A percentile compares a stretch with the other conserved stretches of the same genome.
Evolutionary conservation across 1,140 invertebrate genomes (phyloP).

Genomic region (Drosophila subobscura): DNA sequence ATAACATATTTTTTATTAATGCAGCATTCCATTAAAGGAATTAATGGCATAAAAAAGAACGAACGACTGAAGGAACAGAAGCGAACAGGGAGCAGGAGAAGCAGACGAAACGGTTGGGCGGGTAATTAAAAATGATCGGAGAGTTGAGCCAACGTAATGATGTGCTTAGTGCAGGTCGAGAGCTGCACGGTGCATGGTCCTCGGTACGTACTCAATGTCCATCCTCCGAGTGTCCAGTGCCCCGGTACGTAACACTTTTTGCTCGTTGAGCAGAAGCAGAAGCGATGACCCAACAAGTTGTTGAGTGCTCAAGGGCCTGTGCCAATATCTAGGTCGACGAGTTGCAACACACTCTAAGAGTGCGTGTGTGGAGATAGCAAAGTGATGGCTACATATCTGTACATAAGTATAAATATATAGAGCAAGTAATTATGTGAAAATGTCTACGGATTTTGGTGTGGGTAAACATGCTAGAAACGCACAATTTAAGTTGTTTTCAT

Average conservation of each 20-base stretch:
- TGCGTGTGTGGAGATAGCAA: not conserved
- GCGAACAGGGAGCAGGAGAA: not conserved
- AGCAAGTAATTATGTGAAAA: too few species aligned
- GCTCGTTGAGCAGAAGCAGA: constrained; percentile 34
- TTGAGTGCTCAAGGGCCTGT: constrained; percentile 33
- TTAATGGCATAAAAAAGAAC: constrained; percentile 47
- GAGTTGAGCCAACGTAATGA: constrained; percentile 63
- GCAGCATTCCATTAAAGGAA: constrained; percentile 65
- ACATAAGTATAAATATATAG: too few species aligned
- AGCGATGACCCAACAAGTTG: constrained; percentile 50
- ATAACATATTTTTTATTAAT: constrained; percentile 77
- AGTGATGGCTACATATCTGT: too few species aligned
- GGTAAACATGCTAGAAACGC: too few species aligned
- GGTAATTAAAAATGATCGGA: constrained; percentile 72
- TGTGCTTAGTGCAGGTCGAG: constrained; percentile 51
- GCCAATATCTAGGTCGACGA: constrained; percentile 46
- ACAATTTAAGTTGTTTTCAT: too few species aligned
- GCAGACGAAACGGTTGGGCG: constrained; percentile 20
- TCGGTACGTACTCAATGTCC: constrained; percentile 3
- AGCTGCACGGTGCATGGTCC: constrained; percentile 21
- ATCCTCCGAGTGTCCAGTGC: constrained; percentile 14
- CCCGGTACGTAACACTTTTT: constrained; percentile 24
- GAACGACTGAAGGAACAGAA: not conserved
- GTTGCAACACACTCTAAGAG: constrained; percentile 4
- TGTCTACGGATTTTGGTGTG: too few species aligned